Evolutionary conservation across 2,113 vertebrate species (phyloP), one percentile per base, ranked within the genome.

Genomic region (Urocynchramus pylzowi): DNA sequence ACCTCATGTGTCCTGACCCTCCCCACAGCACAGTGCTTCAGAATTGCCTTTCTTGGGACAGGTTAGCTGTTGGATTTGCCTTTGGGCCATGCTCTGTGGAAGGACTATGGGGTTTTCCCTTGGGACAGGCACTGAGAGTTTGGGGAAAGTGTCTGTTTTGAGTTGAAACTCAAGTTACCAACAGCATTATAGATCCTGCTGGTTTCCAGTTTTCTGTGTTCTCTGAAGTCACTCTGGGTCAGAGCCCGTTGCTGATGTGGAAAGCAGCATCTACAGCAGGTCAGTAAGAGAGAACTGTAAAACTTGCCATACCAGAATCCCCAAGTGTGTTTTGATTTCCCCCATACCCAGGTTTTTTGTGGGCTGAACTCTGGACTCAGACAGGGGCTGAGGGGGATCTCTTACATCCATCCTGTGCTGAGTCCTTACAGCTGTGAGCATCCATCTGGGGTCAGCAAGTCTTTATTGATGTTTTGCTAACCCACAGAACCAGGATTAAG

Each of bases 391-490:
- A 33, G 39, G 41, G 24, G 19, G 17, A 41, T 39, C 28, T 54
- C 27, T 31, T 39, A 5, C 2, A 6, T 35, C 49, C 64, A 16
- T n/a, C 37, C 33, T 0, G 0, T 44, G 70, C 57, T 65, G 56
- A 30, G 21, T 49, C 57, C 59, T n/a, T 18, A 28, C 0, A 7
- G 50, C 68, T 65, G 22, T 35, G 52, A 76, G 49, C 39, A 56
- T 37, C 71, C 31, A 2, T 26, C 41, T 57, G 19, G 9, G 23
- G n/a, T 82, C 57, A 63, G 27, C 28, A 50, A 33, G 13, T 47
- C 60, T 47, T 73, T 18, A 28, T 7, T 37, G 9, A 15, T 13
- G 28, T 28, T 54, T 57, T 71, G 20, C 7, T 28, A 61, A 23
- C 35, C 28, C 79, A 35, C 9, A 44, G 30, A 87, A 56, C 23